Percentiles rank a stretch among this genome's conserved stretches.
These are phyloP conservation scores for Chrosomus eos DNA, from an alignment of 2,797 vertebrate genomes.

Conservation along the genomic window DNA sequence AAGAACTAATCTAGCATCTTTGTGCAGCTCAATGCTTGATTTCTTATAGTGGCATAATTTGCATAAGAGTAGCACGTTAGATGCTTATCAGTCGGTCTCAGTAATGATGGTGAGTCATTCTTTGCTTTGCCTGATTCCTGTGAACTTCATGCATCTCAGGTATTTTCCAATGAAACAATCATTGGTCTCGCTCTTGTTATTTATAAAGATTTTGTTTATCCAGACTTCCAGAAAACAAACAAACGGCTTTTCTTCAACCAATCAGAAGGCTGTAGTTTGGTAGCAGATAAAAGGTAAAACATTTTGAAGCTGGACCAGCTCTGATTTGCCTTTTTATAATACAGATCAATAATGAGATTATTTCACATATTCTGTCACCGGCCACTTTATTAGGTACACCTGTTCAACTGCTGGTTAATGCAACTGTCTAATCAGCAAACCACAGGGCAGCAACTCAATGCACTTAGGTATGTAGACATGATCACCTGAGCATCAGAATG, in stretches of 20 bases:
- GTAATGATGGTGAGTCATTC: not conserved
- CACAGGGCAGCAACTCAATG: not conserved
- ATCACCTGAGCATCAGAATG: not conserved
- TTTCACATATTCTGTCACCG: too few relatives aligned
- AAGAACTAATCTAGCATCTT: not conserved
- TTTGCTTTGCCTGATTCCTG: not conserved
- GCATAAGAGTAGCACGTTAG: not conserved
- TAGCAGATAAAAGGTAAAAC: not conserved
- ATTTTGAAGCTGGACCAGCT: not conserved
- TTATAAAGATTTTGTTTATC: not conserved
- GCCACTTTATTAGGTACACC: not conserved
- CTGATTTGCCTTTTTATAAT: not conserved
- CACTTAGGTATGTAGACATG: not conserved
- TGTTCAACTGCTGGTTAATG: not conserved
- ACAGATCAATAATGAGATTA: not conserved
- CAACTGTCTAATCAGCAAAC: not conserved
- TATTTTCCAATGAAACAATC: conserved; percentile 5
- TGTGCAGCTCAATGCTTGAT: not conserved
- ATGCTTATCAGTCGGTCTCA: not conserved
- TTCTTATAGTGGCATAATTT: not conserved
- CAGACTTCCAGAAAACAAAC: not conserved
- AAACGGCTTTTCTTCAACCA: too few relatives aligned
- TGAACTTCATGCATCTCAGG: conserved; percentile 14
- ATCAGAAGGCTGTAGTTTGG: not conserved
- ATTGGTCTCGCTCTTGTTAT: not conserved